Base-by-base conservation (phyloP, 2,888 invertebrate species). In the Nebria brevicollis region DNA sequence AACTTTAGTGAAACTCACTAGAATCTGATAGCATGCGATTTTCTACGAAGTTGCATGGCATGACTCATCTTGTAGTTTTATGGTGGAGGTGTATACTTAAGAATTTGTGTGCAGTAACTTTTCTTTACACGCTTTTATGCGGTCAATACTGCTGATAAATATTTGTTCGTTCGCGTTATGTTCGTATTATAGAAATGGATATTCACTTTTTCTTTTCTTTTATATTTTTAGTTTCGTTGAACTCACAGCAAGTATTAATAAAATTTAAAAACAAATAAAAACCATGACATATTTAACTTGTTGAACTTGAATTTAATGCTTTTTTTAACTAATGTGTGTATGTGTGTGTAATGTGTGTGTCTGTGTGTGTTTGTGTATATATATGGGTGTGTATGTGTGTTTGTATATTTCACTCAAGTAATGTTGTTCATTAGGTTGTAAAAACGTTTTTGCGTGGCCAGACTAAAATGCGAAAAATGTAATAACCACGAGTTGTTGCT, bases 11-110 rank as follows among this genome's bases (percentile, higher is more conserved):
- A 54, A 54, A 54, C 54, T 54, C 54, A 54, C 54, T 54, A 54
- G 13, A 54, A 54, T 54, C 54, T 13, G 54, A 54, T 54, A 54
- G 54, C 54, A 54, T 34, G 34, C 34, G 34, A 54, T 54, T 80
- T 80, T 80, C 80, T 26, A 43, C 70, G 80, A 80, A 80, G 72
- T 80, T 80, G 80, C 80, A 80, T 80, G 80, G 75, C 80, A 54
- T 75, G 43, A 42, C 75, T 70, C 68, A 75, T 68, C 65, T 54
- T 54, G 13, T 54, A 54, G 54, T 54, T 54, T 54, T 54, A 54
- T 54, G 54, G 54, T 54, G 54, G 54, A 54, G 13, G 54, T 54
- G 54, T 54, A 54, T 54, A 54, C 54, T 54, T 78, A 74, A 74
- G 74, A 78, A 78, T 78, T 78, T 66, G 78, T 78, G 77, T 78